Base-by-base conservation (phyloP, 2,888 invertebrate species). In the Apamea epomidion region DNA sequence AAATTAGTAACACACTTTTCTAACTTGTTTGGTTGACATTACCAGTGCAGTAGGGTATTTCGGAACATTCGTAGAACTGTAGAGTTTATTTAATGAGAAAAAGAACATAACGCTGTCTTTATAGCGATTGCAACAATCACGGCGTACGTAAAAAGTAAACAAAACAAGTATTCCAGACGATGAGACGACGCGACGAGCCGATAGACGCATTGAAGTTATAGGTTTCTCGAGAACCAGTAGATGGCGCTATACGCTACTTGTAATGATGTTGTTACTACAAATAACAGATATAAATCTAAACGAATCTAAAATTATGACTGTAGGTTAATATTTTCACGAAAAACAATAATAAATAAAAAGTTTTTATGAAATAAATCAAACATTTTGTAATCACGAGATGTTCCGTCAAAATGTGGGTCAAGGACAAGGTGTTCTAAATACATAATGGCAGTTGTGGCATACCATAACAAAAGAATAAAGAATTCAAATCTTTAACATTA, bases 371-470 rank as follows among this genome's bases (percentile, higher is more conserved):
- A 37, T 21, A 29, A 51, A 45, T 29, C 10, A 48, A 67, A 69
- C 21, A 58, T 64, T 68, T 68, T 72, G 37, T 64, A 71, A 92
- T 94, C 94, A 94, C 94, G 94, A 93, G 94, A 92, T 92, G 86
- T 87, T 89, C 81, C 81, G 81, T 85, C 84, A 51, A 81, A 90
- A 94, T 92, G 85, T 95, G 87, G 95, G 95, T 95, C 95, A 95
- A 95, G 95, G 95, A 89, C 94, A 92, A 90, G 88, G 82, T 85
- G 85, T 88, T 91, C 89, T 89, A 88, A 84, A 86, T 89, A 78
- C 76, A 77, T 86, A 81, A 37, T 76, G 70, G 71, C 74, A 76
- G 72, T 70, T 79, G 37, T 69, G 29, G 54, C 64, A 74, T 68
- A 71, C 68, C 71, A 75, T 67, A 67, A 64, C 76, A 82, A 73